Conservation (phyloP, 2,113 vertebrate genomes). For the Copsychus sechellarum region DNA sequence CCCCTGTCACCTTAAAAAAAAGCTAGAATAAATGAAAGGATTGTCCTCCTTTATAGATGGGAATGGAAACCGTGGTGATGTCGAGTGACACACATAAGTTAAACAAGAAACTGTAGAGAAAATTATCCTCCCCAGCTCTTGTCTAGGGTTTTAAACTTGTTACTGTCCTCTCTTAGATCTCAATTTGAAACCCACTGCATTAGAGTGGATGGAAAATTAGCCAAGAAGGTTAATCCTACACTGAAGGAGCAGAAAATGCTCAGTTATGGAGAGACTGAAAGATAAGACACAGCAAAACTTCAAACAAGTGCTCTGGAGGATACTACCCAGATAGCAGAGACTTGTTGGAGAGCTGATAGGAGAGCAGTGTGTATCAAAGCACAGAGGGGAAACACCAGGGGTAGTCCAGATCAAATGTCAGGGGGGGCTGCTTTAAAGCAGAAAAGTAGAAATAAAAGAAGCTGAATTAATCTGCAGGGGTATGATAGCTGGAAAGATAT, state of each 20-base stretch:
- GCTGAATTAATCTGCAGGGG: not conserved
- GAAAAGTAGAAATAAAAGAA: not conserved
- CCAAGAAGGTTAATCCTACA: not conserved
- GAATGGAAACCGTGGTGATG: not conserved
- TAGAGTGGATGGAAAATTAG: not conserved
- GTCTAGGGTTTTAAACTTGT: not conserved
- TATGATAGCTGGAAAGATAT: not conserved
- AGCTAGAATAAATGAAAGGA: not conserved
- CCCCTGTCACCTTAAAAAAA: not conserved
- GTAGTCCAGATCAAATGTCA: not conserved
- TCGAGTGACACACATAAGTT: not conserved
- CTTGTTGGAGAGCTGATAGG: not conserved
- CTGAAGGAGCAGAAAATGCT: not conserved
- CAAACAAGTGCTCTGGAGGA: not conserved
- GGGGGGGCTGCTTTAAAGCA: not conserved
- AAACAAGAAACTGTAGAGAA: not conserved
- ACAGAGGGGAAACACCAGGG: not conserved
- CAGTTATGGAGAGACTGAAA: not conserved
- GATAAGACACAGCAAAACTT: not conserved
- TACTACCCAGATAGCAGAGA: not conserved
- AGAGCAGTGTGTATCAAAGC: not conserved
- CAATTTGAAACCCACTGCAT: not conserved
- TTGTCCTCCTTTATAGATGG: not conserved
- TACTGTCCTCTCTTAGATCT: not conserved
- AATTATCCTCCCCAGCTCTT: not conserved